These are phyloP conservation scores for Ataeniobius toweri DNA, from an alignment of 2,797 vertebrate genomes.

Conservation along the genomic window DNA sequence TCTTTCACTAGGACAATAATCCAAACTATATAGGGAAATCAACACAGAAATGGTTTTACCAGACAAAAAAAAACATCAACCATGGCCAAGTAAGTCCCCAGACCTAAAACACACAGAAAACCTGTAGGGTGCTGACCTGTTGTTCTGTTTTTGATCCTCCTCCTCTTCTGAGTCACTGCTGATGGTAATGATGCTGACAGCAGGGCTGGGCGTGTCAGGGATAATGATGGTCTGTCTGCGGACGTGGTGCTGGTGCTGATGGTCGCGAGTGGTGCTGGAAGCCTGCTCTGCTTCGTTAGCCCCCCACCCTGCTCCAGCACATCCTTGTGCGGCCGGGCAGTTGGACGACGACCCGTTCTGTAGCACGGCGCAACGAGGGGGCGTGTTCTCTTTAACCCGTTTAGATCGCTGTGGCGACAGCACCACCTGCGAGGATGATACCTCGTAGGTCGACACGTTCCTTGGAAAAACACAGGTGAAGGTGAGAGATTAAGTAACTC, in stretches of 20 bases:
- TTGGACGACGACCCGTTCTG: slow-evolving; percentile 82
- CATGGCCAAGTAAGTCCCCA: too few species aligned
- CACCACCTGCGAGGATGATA: slow-evolving; percentile 91
- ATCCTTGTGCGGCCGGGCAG: slow-evolving; percentile 81
- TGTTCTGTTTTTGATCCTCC: slow-evolving; percentile 93
- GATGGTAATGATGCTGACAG: slow-evolving; percentile 99
- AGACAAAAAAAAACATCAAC: too few species aligned
- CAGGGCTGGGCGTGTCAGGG: slow-evolving; percentile 96
- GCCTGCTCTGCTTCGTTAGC: slow-evolving; percentile 79
- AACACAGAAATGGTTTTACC: too few species aligned
- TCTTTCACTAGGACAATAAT: too few species aligned
- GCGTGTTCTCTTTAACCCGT: slow-evolving; percentile 97
- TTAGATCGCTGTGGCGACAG: slow-evolving; percentile 95
- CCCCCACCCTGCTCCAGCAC: slow-evolving; percentile 79
- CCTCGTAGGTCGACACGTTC: slow-evolving; percentile 91
- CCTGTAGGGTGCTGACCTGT: slow-evolving; percentile 77
- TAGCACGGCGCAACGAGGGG: slow-evolving; percentile 91
- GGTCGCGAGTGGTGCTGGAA: slow-evolving; percentile 85
- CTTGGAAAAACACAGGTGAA: slow-evolving; percentile 66
- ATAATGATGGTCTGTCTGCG: slow-evolving; percentile 97
- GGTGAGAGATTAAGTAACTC: background rate
- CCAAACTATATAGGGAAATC: too few species aligned
- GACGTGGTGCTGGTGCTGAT: slow-evolving; percentile 81
- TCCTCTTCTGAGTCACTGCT: slow-evolving; percentile 99
- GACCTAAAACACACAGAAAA: background rate